A percentile compares a stretch with the other conserved stretches of the same genome.
Evolutionary conservation across 1,140 invertebrate species (phyloP).

Genomic region (Hylaeus volcanicus): DNA sequence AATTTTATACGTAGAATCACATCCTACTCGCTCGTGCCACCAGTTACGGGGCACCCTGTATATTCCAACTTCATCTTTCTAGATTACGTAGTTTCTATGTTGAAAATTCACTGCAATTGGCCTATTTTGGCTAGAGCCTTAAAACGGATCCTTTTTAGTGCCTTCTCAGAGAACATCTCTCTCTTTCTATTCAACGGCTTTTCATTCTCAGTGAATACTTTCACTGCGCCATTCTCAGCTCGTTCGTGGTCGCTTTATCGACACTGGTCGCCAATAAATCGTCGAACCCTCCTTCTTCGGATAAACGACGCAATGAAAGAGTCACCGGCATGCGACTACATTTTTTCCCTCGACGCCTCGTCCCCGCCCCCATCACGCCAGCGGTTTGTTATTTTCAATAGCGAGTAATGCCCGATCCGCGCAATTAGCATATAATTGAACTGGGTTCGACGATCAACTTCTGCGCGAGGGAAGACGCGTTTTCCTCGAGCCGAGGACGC

Average conservation of each 20-base stretch:
- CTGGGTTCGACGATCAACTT: slow-evolving; percentile 25
- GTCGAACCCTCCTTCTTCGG: slow-evolving; percentile 37
- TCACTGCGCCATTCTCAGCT: slow-evolving; percentile 14
- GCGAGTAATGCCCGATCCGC: slow-evolving; percentile 12
- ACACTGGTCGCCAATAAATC: slow-evolving; percentile 54
- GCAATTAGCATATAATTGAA: slow-evolving; percentile 45
- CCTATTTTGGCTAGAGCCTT: too few species aligned
- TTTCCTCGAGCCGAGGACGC: slow-evolving; percentile 11
- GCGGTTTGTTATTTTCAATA: slow-evolving; percentile 32
- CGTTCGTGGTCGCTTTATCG: slow-evolving; percentile 41
- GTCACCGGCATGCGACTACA: slow-evolving; percentile 41
- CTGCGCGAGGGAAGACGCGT: slow-evolving; percentile 4
- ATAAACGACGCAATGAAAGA: slow-evolving; percentile 49
- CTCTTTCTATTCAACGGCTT: neutral
- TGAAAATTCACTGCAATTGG: too few species aligned
- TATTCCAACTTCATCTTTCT: too few species aligned
- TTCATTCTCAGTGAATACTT: slow-evolving; percentile 2
- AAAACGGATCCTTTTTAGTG: too few species aligned
- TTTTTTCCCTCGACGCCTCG: neutral
- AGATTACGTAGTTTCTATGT: too few species aligned
- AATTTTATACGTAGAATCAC: too few species aligned
- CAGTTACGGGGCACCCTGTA: too few species aligned
- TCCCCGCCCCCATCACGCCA: neutral
- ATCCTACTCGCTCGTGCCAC: too few species aligned
- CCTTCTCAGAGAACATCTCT: too few species aligned